phyloP scores from a whole-genome alignment of 2,888 invertebrate genomes.

The Lottia gigantea region DNA sequence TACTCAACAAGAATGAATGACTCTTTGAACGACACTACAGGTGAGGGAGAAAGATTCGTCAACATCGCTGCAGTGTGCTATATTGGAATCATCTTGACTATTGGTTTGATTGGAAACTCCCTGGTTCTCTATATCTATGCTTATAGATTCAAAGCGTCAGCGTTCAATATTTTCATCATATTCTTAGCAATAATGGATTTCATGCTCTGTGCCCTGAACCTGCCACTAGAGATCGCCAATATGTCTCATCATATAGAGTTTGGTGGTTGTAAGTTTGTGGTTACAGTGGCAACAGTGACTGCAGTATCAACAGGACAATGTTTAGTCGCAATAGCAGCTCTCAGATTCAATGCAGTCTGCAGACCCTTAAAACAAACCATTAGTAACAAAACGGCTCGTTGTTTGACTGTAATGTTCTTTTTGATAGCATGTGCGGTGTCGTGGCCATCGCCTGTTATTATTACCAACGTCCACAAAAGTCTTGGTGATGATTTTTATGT shows the following conservation, averaged over 20 bases:
- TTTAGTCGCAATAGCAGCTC: constrained; percentile 8
- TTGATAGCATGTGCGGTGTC: background rate
- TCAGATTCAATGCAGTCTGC: constrained; percentile 8
- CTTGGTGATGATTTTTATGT: background rate
- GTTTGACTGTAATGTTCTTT: background rate
- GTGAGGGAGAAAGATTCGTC: background rate
- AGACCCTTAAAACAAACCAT: constrained; percentile 8
- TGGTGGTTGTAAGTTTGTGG: background rate
- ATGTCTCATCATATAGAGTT: background rate
- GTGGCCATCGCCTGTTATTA: background rate
- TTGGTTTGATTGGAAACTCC: constrained; percentile 3
- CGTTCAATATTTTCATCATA: constrained; percentile 13
- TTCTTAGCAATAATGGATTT: constrained; percentile 7
- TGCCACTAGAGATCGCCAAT: constrained; percentile 12
- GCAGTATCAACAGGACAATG: background rate
- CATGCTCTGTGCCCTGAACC: constrained; percentile 1
- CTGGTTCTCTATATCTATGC: background rate
- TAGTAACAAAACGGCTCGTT: background rate
- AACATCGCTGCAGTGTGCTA: constrained; percentile 3
- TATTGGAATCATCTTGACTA: constrained; percentile 5
- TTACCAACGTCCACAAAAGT: background rate
- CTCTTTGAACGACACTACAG: no score
- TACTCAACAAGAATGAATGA: no score
- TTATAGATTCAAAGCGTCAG: background rate
- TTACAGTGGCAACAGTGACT: background rate